Base-by-base conservation (phyloP, 2,888 invertebrate species). In the Drosophila villosipedis region DNA sequence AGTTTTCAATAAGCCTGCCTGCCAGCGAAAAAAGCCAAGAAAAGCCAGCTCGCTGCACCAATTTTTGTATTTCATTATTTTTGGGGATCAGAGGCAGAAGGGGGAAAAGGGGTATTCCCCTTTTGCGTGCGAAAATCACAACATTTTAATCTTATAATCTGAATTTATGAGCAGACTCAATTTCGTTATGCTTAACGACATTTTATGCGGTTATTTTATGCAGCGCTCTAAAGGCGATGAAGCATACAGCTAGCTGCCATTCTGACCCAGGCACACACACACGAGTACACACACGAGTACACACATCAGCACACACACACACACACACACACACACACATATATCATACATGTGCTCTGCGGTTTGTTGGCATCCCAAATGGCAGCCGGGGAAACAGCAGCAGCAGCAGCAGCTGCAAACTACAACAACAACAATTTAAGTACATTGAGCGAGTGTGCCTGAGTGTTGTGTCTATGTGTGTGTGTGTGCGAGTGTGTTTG, bases 61-160 rank as follows among this genome's bases (percentile, higher is more conserved):
- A 52, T 28, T 16, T 30, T 73, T 74, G 55, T 72, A 55, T 73
- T 88, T 83, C 79, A 81, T 76, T 70, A 74, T 75, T 62, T 66
- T 63, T 64, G 64, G 1, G 5, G 28, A 1, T 10, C 2, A 22
- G 35, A 4, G 43, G 31, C 6, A 19, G 54, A 73, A 62, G 68
- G 65, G 85, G 83, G 68, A 16, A 31, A 16, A 35, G 28, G 12
- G 12, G 35, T 55, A 22, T 35, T 37, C 28, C 37, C 39, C n/a
- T 3, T 25, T 37, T 39, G 37, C 57, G 80, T 84, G 90, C 81
- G 77, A 89, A 89, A 91, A 88, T 88, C 90, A 88, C 83, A 87
- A 84, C 90, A 89, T 88, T 88, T 88, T 91, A 88, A 90, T 89
- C 91, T 85, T 85, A 90, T 89, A 91, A 89, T 91, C 90, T 89